Base-by-base conservation (phyloP, 2,888 invertebrate genomes). In the Terebella lapidaria region DNA sequence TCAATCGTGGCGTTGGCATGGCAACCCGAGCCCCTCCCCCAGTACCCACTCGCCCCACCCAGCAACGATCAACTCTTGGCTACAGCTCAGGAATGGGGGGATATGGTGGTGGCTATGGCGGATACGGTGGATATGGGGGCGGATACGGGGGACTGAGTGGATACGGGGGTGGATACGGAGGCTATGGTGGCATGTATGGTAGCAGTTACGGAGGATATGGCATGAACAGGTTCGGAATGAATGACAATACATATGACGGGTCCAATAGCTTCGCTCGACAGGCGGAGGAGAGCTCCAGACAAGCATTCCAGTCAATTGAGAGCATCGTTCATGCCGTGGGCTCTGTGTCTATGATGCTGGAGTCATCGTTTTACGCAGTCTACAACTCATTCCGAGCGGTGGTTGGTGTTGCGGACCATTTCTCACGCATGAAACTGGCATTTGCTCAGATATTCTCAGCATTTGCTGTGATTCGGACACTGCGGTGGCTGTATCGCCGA, bases 341-440 rank as follows among this genome's bases (percentile, higher is more conserved):
- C 22, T 94, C 96, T 56, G 87, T 97, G 1, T 91, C 94, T 1
- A 91, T 94, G 86, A 94, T 97, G 93, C 81, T 97, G 59, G 96
- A 96, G 75, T 95, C 94, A 25, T 95, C 96, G 51, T 95, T 94
- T 80, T 91, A 91, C 77, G 95, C 96, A 2, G 86, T 97, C 74
- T 92, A 94, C 24, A 94, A 91, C 79, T 95, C 96, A 0, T 97
- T 96, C 78, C 86, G 92, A 72, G 96, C 97, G 56, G 91, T 97
- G 66, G 84, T 97, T 56, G 93, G 94, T 61, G 94, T 97, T 1
- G 95, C 95, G 4, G 95, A 97, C 68, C 95, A 96, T 81, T 90
- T 97, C 77, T 89, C 91, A 2, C 85, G 90, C 53, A 82, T 96
- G 61, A 85, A 90, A 63, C 86, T 88, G 2, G 87, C 94, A 70